phyloP scores from a whole-genome alignment of 92 coral and sea anemone genomes.

The Diadumene lineata region DNA sequence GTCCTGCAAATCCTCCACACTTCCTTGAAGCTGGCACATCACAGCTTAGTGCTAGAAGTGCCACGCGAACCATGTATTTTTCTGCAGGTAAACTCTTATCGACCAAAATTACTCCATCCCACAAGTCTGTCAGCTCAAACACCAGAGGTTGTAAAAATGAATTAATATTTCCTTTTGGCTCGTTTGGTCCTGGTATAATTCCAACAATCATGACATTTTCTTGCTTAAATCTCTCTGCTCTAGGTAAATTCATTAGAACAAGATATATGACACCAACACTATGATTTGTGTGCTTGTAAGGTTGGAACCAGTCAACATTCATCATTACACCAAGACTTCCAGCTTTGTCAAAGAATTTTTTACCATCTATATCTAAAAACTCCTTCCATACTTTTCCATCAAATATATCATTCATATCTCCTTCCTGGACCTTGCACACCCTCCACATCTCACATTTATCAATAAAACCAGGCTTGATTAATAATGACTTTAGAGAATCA shows the following conservation, averaged over 20 bases:
- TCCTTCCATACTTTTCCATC: slow-evolving; percentile 46
- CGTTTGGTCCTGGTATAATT: slow-evolving; percentile 45
- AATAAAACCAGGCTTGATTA: slow-evolving; percentile 9
- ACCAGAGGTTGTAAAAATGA: slow-evolving; percentile 49
- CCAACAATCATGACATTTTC: slow-evolving; percentile 42
- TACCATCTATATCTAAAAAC: slow-evolving; percentile 27
- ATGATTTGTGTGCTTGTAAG: slow-evolving; percentile 36
- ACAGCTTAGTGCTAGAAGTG: slow-evolving; percentile 33
- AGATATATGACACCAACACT: slow-evolving; percentile 40
- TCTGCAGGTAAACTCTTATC: background rate
- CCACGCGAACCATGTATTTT: slow-evolving; percentile 23
- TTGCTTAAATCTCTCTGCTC: slow-evolving; percentile 28
- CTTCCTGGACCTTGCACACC: background rate
- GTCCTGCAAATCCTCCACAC: slow-evolving; percentile 59
- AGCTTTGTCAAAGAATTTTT: slow-evolving; percentile 6
- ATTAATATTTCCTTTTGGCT: slow-evolving; percentile 44
- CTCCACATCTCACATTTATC: slow-evolving; percentile 39
- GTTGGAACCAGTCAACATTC: slow-evolving; percentile 58
- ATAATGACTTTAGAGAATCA: slow-evolving; percentile 8
- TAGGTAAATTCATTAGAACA: slow-evolving; percentile 36
- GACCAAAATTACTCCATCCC: slow-evolving; percentile 51
- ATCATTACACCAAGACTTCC: slow-evolving; percentile 40
- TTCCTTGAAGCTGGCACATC: slow-evolving; percentile 56
- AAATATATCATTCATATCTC: slow-evolving; percentile 18
- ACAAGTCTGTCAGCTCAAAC: slow-evolving; percentile 40